Percentiles rank a stretch among this genome's conserved stretches.
These are phyloP conservation scores for Gymnothorax javanicus DNA, from an alignment of 2,797 vertebrate species.

Conservation along the genomic window DNA sequence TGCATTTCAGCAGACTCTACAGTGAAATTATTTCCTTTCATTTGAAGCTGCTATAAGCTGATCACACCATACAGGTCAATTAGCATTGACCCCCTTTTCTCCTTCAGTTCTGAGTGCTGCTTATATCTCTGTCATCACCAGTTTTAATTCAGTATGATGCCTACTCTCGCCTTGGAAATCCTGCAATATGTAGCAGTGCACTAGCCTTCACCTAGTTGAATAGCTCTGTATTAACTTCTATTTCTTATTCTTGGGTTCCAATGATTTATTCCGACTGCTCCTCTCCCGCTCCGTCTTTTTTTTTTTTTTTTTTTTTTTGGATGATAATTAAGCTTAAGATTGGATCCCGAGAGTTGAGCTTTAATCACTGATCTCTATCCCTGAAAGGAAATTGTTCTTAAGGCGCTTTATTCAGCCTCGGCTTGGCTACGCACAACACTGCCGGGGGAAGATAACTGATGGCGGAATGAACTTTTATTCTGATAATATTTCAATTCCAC, in stretches of 20 bases:
- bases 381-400: slow-evolving; percentile 77
- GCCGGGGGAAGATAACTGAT: slow-evolving; percentile 68
- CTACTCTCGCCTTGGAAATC: background rate
- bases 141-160: background rate
- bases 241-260: background rate
- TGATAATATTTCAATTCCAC: slow-evolving; percentile 88
- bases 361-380: slow-evolving; percentile 81
- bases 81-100: background rate
- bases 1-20: background rate
- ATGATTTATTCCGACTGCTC: background rate
- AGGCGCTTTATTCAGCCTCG: slow-evolving; percentile 75
- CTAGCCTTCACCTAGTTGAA: background rate
- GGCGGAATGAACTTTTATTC: slow-evolving; percentile 71
- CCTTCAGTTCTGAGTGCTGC: background rate
- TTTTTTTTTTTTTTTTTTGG: background rate
- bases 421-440: slow-evolving; percentile 37
- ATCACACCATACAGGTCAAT: background rate
- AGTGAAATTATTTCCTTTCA: background rate
- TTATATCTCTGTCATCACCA: background rate
- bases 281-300: background rate
- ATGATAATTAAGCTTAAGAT: slow-evolving; percentile 76
- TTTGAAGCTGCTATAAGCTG: background rate
- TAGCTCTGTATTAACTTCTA: background rate
- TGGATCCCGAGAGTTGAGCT: slow-evolving; percentile 66
- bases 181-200: background rate